A percentile compares a stretch with the other conserved stretches of the same genome.
Conservation (phyloP, 2,888 invertebrate species). For the Deilephila porcellus region DNA sequence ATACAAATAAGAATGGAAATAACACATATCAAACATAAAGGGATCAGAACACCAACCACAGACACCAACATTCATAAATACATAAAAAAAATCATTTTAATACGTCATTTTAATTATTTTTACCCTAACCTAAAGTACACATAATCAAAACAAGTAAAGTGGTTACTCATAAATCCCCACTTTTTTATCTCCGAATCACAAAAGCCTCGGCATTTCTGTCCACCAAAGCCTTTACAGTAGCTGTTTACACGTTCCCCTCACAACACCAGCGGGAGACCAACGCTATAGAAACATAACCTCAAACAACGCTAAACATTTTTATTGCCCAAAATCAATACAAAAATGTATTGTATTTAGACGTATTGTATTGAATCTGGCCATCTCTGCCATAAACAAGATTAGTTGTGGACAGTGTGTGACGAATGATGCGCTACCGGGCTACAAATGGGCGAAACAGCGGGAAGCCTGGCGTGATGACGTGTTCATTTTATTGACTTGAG, state of each 20-base stretch:
- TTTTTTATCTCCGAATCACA: not conserved
- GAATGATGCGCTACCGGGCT: conserved; percentile 18
- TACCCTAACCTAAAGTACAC: too few relatives aligned
- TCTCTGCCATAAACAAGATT: conserved; percentile 22
- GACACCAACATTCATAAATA: too few relatives aligned
- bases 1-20: too few relatives aligned
- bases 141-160: too few relatives aligned
- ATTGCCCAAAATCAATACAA: conserved; percentile 28
- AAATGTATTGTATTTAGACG: not conserved
- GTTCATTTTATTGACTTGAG: not conserved
- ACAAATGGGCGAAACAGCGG: conserved; percentile 6
- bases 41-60: too few relatives aligned
- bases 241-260: conserved; percentile 24
- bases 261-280: conserved; percentile 22
- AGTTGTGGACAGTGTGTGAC: conserved; percentile 25
- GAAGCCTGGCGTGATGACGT: not conserved
- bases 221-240: conserved; percentile 21
- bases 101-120: too few relatives aligned
- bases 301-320: conserved; percentile 24
- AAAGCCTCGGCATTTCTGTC: not conserved
- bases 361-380: not conserved
- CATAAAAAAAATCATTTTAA: too few relatives aligned
- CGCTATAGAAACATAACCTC: conserved; percentile 21
- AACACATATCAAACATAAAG: too few relatives aligned
- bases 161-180: not conserved